Evolutionary conservation across 2,888 invertebrate genomes (phyloP).

Genomic region (Chymomyza procnemis): DNA sequence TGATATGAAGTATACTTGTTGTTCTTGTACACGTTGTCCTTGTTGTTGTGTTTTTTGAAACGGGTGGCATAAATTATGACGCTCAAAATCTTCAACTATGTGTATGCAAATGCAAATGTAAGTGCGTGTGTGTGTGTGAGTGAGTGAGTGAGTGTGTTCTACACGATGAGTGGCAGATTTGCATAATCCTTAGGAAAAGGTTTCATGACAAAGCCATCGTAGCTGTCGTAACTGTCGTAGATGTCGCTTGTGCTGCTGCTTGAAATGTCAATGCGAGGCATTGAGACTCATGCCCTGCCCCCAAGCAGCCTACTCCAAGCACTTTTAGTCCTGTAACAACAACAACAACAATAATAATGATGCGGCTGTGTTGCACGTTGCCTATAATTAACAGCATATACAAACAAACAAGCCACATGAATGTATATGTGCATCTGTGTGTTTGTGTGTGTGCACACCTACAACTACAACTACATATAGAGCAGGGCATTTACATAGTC

Average conservation of each 20-base stretch:
- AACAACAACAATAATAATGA: slow-evolving; percentile 36
- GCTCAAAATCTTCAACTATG: slow-evolving; percentile 70
- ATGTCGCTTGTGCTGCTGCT: slow-evolving; percentile 28
- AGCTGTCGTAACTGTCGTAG: slow-evolving; percentile 10
- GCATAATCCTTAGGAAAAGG: slow-evolving; percentile 71
- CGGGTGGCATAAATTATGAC: slow-evolving; percentile 69
- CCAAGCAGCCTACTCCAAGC: slow-evolving; percentile 24
- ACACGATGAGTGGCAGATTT: slow-evolving; percentile 69
- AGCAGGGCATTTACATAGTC: slow-evolving; percentile 68
- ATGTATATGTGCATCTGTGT: not conserved
- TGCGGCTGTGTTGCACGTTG: slow-evolving; percentile 50
- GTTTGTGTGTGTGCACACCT: too few species aligned
- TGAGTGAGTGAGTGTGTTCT: slow-evolving; percentile 28
- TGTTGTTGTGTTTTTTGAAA: slow-evolving; percentile 13
- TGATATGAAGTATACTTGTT: slow-evolving; percentile 51
- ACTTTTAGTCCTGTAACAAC: slow-evolving; percentile 18
- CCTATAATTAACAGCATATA: slow-evolving; percentile 60
- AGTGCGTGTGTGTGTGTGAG: slow-evolving; percentile 34
- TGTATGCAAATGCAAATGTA: slow-evolving; percentile 68
- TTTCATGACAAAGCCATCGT: slow-evolving; percentile 61
- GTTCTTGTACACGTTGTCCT: not conserved
- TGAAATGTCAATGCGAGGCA: slow-evolving; percentile 54
- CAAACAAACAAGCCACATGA: slow-evolving; percentile 29
- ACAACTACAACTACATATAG: slow-evolving; percentile 35
- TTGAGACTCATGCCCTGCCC: not conserved